Evolutionary conservation across 1,140 invertebrate species (phyloP).

Genomic region (Apis mellifera): DNA sequence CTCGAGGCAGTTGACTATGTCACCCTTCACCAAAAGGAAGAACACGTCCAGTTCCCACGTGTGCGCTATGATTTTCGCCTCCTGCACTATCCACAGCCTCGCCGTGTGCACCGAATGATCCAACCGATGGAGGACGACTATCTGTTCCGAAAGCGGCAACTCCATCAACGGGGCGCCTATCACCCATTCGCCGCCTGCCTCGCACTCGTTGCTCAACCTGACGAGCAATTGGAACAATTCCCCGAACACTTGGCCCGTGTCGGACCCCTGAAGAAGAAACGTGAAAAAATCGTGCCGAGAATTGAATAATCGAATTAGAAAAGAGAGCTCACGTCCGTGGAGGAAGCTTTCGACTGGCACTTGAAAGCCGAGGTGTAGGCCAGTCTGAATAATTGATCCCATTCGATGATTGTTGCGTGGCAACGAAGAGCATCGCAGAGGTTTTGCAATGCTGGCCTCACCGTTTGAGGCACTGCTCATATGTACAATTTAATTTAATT

Average conservation of each 20-base stretch:
- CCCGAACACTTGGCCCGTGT: constrained; percentile 84
- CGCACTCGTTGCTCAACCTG: constrained; percentile 85
- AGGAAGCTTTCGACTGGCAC: constrained; percentile 64
- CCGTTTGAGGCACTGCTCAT: constrained; percentile 82
- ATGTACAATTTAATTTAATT: too few species aligned
- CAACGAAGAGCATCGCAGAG: constrained; percentile 88
- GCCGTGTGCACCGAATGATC: constrained; percentile 90
- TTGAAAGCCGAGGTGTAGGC: constrained; percentile 75
- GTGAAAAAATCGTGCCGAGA: too few species aligned
- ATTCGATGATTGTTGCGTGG: constrained; percentile 87
- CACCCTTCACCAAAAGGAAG: constrained; percentile 82
- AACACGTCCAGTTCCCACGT: constrained; percentile 88
- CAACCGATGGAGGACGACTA: constrained; percentile 89
- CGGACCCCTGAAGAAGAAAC: constrained; percentile 78
- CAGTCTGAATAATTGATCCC: constrained; percentile 88
- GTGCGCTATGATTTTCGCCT: constrained; percentile 86
- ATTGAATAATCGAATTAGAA: too few species aligned
- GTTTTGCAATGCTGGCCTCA: constrained; percentile 86
- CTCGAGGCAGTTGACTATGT: constrained; percentile 86
- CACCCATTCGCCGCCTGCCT: constrained; percentile 85
- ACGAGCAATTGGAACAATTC: constrained; percentile 85
- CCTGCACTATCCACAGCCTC: constrained; percentile 87
- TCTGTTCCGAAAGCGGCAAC: constrained; percentile 89
- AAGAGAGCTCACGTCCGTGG: constrained; percentile 54
- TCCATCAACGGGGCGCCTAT: constrained; percentile 85